Base-by-base conservation (phyloP, 1,140 invertebrate species). In the Platyscapa corneri region DNA sequence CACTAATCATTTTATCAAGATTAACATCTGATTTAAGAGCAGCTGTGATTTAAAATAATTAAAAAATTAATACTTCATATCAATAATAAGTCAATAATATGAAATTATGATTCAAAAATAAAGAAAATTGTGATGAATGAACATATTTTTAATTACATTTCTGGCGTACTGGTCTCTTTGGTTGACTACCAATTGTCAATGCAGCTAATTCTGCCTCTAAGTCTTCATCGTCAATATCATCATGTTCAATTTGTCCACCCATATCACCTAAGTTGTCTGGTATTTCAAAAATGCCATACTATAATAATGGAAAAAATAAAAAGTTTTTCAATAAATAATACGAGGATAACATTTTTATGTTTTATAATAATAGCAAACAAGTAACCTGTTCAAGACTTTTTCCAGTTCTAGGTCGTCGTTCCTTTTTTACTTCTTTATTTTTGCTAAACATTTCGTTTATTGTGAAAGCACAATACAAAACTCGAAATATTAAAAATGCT, bases 181-280 rank as follows among this genome's bases (percentile, higher is more conserved):
- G 84, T 82, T 89, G 91, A 74, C 93, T 92, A 49, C 95, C 95
- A 70, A 95, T 94, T 83, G 96, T 95, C 60, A 98, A 95, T 8
- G 96, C 96, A 76, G 96, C 94, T 78, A 98, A 92, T 92, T 99
- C 97, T 37, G 97, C 97, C 92, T 98, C 97, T 39, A 98, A 93
- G 89, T 97, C 97, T 85, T 95, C 96, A 90, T 98, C 97, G 91
- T 95, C 94, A 1, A 91, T 94, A 89, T 95, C 95, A 82, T 94
- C 92, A 88, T 94, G 93, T 87, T 94, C 90, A 39, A 86, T 87
- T 74, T 56, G 80, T 76, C 92, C 93, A 65, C 93, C 94, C 83
- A 95, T 93, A 88, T 95, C 94, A 70, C 94, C 93, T 8, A 96
- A 94, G 87, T 95, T 93, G 84, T 95, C 94, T 77, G 95, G 95